Percentiles rank a stretch among this genome's conserved stretches.
phyloP scores from a whole-genome alignment of 2,113 vertebrate genomes.

The Cercocebus atys region DNA sequence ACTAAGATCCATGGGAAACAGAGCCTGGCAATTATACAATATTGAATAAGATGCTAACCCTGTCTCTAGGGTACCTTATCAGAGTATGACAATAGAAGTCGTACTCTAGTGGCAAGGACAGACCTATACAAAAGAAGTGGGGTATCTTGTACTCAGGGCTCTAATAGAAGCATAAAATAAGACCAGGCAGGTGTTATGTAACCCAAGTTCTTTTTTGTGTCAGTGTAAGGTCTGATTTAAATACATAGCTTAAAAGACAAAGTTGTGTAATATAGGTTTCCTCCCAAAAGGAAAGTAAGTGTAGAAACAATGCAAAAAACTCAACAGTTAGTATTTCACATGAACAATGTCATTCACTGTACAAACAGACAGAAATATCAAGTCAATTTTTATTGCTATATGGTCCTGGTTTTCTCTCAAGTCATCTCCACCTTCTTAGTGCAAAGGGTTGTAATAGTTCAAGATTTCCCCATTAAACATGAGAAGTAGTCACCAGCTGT shows the following conservation, averaged over 20 bases:
- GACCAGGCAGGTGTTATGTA: neutral
- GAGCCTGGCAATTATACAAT: neutral
- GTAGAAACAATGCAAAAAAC: neutral
- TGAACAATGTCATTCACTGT: neutral
- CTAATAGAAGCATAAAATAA: neutral
- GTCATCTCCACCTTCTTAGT: neutral
- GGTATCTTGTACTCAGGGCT: neutral
- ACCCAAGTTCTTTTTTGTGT: neutral
- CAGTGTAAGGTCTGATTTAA: neutral
- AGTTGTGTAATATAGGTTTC: neutral
- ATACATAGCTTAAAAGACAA: neutral
- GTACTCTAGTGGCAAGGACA: neutral
- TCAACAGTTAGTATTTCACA: neutral
- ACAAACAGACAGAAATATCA: neutral
- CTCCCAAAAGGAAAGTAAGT: neutral
- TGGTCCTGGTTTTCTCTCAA: constrained; percentile 9
- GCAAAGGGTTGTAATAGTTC: neutral
- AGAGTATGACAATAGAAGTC: neutral
- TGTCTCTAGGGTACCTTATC: neutral
- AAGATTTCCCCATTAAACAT: constrained; percentile 42
- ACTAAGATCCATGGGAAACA: neutral
- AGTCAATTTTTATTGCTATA: neutral
- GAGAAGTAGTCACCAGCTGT: constrained; percentile 7
- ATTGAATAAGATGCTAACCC: neutral
- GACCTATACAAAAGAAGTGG: neutral